These are phyloP conservation scores for Leucoma salicis DNA, from an alignment of 2,888 invertebrate genomes.

Conservation along the genomic window DNA sequence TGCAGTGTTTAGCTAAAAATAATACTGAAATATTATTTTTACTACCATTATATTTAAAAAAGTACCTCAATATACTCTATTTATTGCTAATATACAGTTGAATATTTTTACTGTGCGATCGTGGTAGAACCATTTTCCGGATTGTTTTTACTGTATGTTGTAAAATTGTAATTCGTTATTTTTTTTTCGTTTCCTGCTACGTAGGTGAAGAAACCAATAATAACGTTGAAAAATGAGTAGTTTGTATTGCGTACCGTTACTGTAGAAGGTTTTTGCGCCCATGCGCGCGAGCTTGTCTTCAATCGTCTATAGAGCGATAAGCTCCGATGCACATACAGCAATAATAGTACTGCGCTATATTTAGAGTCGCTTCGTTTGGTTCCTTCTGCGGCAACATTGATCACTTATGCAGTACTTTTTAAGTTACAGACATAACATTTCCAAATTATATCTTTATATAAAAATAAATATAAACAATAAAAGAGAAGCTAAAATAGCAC, in stretches of 20 bases:
- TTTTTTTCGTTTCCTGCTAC: not conserved
- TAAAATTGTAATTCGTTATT: too few species aligned
- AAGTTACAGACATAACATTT: conserved; percentile 19
- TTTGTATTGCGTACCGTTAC: conserved; percentile 55
- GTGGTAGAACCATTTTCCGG: too few species aligned
- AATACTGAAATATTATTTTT: too few species aligned
- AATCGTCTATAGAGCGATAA: conserved; percentile 69
- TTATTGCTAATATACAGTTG: too few species aligned
- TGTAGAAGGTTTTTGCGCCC: conserved; percentile 64
- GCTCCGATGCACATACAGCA: conserved; percentile 65
- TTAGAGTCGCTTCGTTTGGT: conserved; percentile 64
- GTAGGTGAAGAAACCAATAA: conserved; percentile 26
- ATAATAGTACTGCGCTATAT: conserved; percentile 62
- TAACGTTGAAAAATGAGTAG: conserved; percentile 53
- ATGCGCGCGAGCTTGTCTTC: conserved; percentile 55
- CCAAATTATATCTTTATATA: conserved; percentile 15
- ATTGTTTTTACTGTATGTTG: too few species aligned
- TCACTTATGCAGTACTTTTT: conserved; percentile 43
- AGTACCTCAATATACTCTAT: too few species aligned
- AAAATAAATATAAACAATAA: conserved; percentile 8
- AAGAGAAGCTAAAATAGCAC: not conserved
- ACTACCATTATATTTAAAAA: too few species aligned
- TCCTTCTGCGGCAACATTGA: conserved; percentile 41
- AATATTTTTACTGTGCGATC: too few species aligned
- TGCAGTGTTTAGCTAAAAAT: too few species aligned